These are phyloP conservation scores for Sparidentex hasta DNA, from an alignment of 2,797 vertebrate genomes.

Conservation along the genomic window DNA sequence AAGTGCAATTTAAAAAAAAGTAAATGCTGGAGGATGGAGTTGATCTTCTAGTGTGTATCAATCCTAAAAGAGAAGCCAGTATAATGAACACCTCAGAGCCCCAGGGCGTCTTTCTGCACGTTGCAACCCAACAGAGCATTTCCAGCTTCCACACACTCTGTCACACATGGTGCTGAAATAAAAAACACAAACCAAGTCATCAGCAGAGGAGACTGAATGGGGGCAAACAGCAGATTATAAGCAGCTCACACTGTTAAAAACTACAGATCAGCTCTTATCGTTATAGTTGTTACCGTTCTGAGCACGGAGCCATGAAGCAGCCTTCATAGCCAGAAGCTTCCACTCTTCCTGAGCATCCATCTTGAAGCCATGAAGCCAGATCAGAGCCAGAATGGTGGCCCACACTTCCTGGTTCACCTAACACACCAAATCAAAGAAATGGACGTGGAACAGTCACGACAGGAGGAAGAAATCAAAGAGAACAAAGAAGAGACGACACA, in stretches of 20 bases:
- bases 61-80: not conserved
- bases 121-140: constrained; percentile 65
- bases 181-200: constrained; percentile 3
- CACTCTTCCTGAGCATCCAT: constrained; percentile 82
- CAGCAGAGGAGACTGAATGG: not conserved
- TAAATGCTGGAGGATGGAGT: not conserved
- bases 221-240: not conserved
- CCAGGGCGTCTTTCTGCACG: constrained; percentile 58
- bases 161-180: constrained; percentile 50
- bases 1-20: not conserved
- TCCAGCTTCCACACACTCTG: constrained; percentile 69
- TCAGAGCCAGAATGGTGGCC: constrained; percentile 87
- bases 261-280: not conserved
- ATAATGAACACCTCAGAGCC: constrained; percentile 48
- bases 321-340: constrained; percentile 87
- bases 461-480: no score
- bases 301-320: constrained; percentile 79
- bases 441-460: no score
- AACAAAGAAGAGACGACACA: no score
- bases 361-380: constrained; percentile 85
- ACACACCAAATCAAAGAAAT: constrained; percentile 29
- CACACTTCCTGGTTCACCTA: constrained; percentile 78
- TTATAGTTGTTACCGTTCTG: constrained; percentile 77
- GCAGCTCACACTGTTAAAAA: not conserved
- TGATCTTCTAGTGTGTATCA: not conserved